Percentiles rank a stretch among this genome's conserved stretches.
These are phyloP conservation scores for Dromius quadrimaculatus DNA, from an alignment of 2,888 invertebrate genomes.

Conservation along the genomic window DNA sequence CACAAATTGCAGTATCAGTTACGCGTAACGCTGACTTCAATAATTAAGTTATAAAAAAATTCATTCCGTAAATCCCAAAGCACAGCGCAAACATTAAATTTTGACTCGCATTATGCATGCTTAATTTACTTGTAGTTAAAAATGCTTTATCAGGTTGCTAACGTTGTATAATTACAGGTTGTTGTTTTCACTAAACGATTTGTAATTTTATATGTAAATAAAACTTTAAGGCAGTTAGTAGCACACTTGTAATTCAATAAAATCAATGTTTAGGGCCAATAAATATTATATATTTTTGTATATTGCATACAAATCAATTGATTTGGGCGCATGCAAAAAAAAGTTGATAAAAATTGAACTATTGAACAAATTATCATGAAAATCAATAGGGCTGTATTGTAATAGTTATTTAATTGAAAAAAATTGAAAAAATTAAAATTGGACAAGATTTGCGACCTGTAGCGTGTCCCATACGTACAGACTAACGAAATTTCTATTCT, in stretches of 20 bases:
- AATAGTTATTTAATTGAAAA: too few species aligned
- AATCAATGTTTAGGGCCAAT: too few species aligned
- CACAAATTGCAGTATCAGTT: neutral
- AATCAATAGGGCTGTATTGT: too few species aligned
- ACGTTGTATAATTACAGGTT: conserved; percentile 38
- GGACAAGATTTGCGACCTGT: neutral
- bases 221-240: conserved; percentile 31
- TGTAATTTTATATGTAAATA: conserved; percentile 46
- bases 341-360: neutral
- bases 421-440: conserved; percentile 3
- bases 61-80: neutral
- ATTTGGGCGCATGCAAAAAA: neutral
- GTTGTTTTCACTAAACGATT: conserved; percentile 16
- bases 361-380: neutral
- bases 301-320: neutral
- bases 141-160: conserved; percentile 31
- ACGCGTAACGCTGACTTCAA: conserved; percentile 1
- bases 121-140: conserved; percentile 42
- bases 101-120: conserved; percentile 1
- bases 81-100: neutral
- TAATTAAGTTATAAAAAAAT: conserved; percentile 30
- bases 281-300: neutral
- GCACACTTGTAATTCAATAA: too few species aligned
- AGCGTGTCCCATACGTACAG: too few species aligned
- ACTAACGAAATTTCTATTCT: neutral